Conservation (phyloP, 2,888 invertebrate species). For the Sialis lutaria region DNA sequence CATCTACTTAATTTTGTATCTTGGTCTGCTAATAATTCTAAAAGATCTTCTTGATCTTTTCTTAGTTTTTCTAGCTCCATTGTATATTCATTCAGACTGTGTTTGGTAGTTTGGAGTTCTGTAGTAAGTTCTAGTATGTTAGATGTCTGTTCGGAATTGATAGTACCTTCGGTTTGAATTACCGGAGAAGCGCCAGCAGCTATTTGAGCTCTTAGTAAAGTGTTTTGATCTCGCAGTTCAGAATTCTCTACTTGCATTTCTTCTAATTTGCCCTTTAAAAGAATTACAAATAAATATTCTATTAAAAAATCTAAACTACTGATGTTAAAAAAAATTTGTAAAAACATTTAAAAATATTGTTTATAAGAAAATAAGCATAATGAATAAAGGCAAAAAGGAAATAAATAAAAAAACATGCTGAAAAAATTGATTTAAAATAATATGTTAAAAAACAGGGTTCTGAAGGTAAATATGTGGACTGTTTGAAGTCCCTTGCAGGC, state of each 20-base stretch:
- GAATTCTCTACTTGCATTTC: slow-evolving; percentile 54
- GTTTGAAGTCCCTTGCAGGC: no score
- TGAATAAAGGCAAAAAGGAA: no score
- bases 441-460: no score
- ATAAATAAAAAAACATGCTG: no score
- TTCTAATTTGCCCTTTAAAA: slow-evolving; percentile 32
- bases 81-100: not conserved
- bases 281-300: slow-evolving; percentile 4
- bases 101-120: slow-evolving; percentile 12
- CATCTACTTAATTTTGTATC: slow-evolving; percentile 29
- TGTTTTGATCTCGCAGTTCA: slow-evolving; percentile 72
- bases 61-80: slow-evolving; percentile 44
- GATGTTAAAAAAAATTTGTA: no score
- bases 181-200: slow-evolving; percentile 23
- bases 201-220: slow-evolving; percentile 59
- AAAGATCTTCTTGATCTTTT: slow-evolving; percentile 85
- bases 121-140: slow-evolving; percentile 6
- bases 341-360: no score
- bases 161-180: slow-evolving; percentile 5
- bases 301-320: not conserved
- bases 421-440: no score
- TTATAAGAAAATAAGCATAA: no score
- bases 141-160: slow-evolving; percentile 7
- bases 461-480: no score
- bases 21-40: slow-evolving; percentile 81